Evolutionary conservation across 2,113 vertebrate species (phyloP).

Genomic region (Cephalopholis sonnerati): DNA sequence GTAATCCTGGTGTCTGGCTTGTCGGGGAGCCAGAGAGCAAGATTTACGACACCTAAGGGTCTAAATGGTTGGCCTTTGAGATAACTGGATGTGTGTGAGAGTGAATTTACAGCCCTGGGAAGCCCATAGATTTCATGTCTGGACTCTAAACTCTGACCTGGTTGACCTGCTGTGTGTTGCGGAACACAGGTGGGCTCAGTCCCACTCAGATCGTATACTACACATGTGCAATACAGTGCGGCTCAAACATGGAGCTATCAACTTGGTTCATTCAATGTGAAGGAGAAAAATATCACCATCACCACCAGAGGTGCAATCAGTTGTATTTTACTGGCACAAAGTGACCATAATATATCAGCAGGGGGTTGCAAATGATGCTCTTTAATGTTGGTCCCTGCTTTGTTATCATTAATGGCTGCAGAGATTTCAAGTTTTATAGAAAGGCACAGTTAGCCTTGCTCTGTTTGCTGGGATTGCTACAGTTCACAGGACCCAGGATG

Average conservation of each 20-base stretch:
- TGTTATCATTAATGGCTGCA: not conserved
- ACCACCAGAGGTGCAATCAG: not conserved
- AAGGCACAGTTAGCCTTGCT: not conserved
- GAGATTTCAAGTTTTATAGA: not conserved
- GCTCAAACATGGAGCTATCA: not conserved
- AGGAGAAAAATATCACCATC: not conserved
- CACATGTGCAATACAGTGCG: no score
- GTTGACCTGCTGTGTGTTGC: constrained; percentile 4
- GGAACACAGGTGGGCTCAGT: constrained; percentile 15
- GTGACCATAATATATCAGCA: not conserved
- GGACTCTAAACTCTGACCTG: constrained; percentile 30
- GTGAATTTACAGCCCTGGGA: constrained; percentile 50
- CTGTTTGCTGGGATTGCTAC: not conserved
- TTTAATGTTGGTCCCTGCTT: not conserved
- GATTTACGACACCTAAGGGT: constrained; percentile 64
- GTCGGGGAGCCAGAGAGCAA: constrained; percentile 33
- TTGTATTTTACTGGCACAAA: not conserved
- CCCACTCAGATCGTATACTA: not conserved
- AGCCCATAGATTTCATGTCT: constrained; percentile 42
- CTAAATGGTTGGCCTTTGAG: constrained; percentile 64
- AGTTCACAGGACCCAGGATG: not conserved
- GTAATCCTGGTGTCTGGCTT: constrained; percentile 62
- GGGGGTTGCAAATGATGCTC: not conserved
- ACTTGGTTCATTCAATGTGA: not conserved
- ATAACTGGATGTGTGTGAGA: constrained; percentile 47